Evolutionary conservation across 1,140 invertebrate genomes (phyloP), one percentile per base, ranked within the genome.

Genomic region (Bombus cullumanus): DNA sequence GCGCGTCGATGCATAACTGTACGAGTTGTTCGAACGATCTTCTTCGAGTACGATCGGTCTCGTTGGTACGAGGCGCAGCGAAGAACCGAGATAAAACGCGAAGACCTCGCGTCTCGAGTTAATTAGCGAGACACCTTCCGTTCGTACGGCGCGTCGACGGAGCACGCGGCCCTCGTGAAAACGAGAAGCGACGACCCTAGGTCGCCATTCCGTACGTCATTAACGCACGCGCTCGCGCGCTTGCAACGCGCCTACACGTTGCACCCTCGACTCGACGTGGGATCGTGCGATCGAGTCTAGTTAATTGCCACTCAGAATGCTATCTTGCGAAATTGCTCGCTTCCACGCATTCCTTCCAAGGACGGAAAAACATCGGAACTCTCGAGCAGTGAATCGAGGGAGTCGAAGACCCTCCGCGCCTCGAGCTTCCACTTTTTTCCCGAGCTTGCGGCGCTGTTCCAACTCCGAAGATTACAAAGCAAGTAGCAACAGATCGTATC

Each of bases 341-440:
- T 68, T 86, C 41, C 62, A 43, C 25, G n/a, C 53, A 62, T 86
- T 79, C 74, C 76, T 41, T 18, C 31, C 80, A 83, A 83, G 75
- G 85, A 69, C 85, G 62, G 31, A 57, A 66, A 68, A 68, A 68
- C 31, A 6, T 53, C 31, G n/a, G 13, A 66, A 31, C 15, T 18
- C 64, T 2, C 1, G 64, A 18, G 64, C 37, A 9, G 13, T 4
- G 71, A 41, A 72, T 41, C 62, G 13, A 15, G 0, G n/a, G n/a
- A 41, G 25, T 25, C 15, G 13, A 62, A 62, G 4, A n/a, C 39
- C 39, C 37, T 2, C 6, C 10, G 12, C 39, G 37, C 39, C 12
- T 6, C 15, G 71, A n/a, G 39, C 39, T 5, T 25, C 73, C 5
- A 57, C 22, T 75, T 57, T 75, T 57, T 57, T 22, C n/a, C 39